phyloP scores from a whole-genome alignment of 64 coral and sea anemone species.

The Catalaphyllia jardinei region DNA sequence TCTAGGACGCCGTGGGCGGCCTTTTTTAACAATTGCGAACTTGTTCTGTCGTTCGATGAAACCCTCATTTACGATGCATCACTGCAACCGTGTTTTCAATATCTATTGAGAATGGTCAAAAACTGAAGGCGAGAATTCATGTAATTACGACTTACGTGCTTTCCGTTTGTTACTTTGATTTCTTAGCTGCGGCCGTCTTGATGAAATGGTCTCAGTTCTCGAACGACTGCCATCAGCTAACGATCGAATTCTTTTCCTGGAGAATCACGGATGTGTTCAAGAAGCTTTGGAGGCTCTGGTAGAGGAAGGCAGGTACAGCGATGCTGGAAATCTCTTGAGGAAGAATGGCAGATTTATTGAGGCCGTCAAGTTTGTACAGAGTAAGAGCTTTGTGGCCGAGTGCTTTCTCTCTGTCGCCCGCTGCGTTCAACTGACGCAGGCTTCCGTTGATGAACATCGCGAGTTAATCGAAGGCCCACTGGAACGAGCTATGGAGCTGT shows the following conservation, averaged over 20 bases:
- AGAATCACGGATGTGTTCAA: slow-evolving; percentile 61
- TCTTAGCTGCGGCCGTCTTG: slow-evolving; percentile 27
- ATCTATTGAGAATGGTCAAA: no score
- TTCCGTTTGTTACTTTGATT: background rate
- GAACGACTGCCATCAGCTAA: slow-evolving; percentile 51
- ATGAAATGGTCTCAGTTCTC: slow-evolving; percentile 61
- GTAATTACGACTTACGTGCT: background rate
- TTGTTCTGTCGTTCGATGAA: no score
- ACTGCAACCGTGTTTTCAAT: no score
- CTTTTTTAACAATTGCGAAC: no score
- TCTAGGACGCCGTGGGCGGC: no score
- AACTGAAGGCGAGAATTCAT: no score
- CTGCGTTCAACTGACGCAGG: background rate
- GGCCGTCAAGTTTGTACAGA: slow-evolving; percentile 53
- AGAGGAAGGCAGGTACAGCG: slow-evolving; percentile 43
- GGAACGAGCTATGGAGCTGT: slow-evolving; percentile 47
- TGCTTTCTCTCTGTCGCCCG: slow-evolving; percentile 62
- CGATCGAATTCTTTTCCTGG: slow-evolving; percentile 71
- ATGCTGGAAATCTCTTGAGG: slow-evolving; percentile 55
- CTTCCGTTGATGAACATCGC: background rate
- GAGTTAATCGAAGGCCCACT: slow-evolving; percentile 61
- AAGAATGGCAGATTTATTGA: slow-evolving; percentile 69
- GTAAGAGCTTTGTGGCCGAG: slow-evolving; percentile 53
- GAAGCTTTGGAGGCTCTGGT: slow-evolving; percentile 57
- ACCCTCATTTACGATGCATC: no score